Conservation (phyloP, 2,888 invertebrate genomes). For the Pandemis cinnamomeana region DNA sequence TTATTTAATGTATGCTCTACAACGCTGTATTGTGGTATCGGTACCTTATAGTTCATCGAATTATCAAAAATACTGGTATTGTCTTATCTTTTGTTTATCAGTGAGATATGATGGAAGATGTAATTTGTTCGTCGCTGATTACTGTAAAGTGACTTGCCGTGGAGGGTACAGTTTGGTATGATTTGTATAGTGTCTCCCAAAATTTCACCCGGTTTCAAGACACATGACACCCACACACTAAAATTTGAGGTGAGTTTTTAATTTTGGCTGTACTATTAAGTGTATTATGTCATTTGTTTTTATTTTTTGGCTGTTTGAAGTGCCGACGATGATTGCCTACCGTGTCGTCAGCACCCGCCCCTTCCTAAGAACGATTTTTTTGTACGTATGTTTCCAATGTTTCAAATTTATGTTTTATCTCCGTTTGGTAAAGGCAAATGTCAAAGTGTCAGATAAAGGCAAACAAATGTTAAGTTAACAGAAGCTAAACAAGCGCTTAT, state of each 20-base stretch:
- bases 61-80: conserved; percentile 56
- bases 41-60: conserved; percentile 42
- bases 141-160: conserved; percentile 49
- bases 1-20: conserved; percentile 8
- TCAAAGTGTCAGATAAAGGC: too few species aligned
- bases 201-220: conserved; percentile 17
- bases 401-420: too few species aligned
- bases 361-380: background rate
- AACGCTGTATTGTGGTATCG: background rate
- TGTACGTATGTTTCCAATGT: background rate
- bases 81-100: conserved; percentile 61
- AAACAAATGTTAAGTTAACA: too few species aligned
- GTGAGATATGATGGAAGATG: conserved; percentile 46
- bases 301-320: background rate
- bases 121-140: conserved; percentile 53
- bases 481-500: too few species aligned
- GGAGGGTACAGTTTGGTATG: conserved; percentile 42
- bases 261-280: background rate
- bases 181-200: conserved; percentile 30
- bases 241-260: conserved; percentile 28
- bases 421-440: too few species aligned
- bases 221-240: conserved; percentile 19
- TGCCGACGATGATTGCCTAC: background rate
- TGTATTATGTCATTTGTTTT: background rate
- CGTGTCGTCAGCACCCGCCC: background rate